Evolutionary conservation across 92 coral and sea anemone genomes (phyloP).

Genomic region (Pocillopora meandrina): DNA sequence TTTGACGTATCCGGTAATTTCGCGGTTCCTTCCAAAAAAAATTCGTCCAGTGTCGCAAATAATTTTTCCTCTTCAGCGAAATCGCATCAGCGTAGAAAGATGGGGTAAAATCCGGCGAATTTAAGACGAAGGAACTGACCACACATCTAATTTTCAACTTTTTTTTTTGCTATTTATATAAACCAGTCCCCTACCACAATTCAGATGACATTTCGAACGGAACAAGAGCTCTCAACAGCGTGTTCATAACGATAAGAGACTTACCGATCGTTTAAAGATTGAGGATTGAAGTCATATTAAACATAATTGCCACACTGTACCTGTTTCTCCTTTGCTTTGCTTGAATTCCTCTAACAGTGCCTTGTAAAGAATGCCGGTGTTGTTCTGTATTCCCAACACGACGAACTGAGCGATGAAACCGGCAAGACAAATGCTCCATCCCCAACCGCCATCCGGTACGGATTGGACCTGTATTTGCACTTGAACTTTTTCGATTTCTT

Average conservation of each 20-base stretch:
- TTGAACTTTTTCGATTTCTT: conserved; percentile 35
- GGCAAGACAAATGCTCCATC: conserved; percentile 94
- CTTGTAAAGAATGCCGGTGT: conserved; percentile 89
- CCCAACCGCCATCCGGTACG: conserved; percentile 97
- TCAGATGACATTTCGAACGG: conserved; percentile 3
- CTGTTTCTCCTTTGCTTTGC: conserved; percentile 77
- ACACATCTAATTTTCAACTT: neutral
- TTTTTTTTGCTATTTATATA: neutral
- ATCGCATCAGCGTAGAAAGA: neutral
- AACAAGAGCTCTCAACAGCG: neutral
- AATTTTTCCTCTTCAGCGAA: neutral
- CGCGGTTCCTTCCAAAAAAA: conserved; percentile 27
- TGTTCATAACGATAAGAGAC: neutral
- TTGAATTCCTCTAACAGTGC: conserved; percentile 70
- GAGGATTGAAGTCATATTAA: neutral
- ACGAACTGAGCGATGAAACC: conserved; percentile 88
- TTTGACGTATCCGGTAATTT: conserved; percentile 18
- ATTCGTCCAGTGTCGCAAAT: neutral
- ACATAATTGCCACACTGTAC: conserved; percentile 2
- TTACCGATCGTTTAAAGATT: neutral
- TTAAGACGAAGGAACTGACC: neutral
- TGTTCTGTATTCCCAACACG: conserved; percentile 92
- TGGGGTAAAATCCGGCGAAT: neutral
- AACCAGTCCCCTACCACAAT: neutral
- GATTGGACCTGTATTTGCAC: conserved; percentile 39